Conservation (phyloP, 2,888 invertebrate genomes). For the Tetranychus truncatus region DNA sequence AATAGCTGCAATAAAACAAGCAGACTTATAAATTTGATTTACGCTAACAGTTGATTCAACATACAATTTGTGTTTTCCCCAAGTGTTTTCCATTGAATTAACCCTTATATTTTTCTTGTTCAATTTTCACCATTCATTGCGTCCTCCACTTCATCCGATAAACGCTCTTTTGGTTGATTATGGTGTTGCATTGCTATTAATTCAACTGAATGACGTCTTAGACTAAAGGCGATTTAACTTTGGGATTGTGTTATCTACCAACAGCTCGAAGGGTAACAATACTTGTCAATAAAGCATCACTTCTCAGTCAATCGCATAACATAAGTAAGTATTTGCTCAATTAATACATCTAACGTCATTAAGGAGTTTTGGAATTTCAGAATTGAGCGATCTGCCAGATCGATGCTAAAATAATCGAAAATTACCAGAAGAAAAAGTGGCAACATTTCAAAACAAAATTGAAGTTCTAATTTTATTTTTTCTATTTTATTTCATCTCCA, state of each 20-base stretch:
- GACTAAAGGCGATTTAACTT: constrained; percentile 17
- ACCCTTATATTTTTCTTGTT: too few relatives aligned
- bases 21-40: not conserved
- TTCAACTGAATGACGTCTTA: constrained; percentile 3
- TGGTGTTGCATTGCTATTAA: not conserved
- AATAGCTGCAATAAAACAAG: not conserved
- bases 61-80: not conserved
- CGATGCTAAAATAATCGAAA: not conserved
- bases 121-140: too few relatives aligned
- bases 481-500: not conserved
- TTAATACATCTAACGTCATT: not conserved
- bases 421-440: not conserved
- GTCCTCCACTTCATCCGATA: too few relatives aligned
- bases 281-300: constrained; percentile 17
- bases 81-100: too few relatives aligned
- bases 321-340: not conserved
- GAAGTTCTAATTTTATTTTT: not conserved
- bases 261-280: constrained; percentile 20
- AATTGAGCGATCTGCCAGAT: not conserved
- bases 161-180: too few relatives aligned
- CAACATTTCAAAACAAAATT: not conserved
- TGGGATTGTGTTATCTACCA: constrained; percentile 21
- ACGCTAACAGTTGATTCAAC: not conserved
- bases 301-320: not conserved
- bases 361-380: too few relatives aligned